phyloP scores from a whole-genome alignment of 2,888 invertebrate genomes.

The Acleris sparsana region DNA sequence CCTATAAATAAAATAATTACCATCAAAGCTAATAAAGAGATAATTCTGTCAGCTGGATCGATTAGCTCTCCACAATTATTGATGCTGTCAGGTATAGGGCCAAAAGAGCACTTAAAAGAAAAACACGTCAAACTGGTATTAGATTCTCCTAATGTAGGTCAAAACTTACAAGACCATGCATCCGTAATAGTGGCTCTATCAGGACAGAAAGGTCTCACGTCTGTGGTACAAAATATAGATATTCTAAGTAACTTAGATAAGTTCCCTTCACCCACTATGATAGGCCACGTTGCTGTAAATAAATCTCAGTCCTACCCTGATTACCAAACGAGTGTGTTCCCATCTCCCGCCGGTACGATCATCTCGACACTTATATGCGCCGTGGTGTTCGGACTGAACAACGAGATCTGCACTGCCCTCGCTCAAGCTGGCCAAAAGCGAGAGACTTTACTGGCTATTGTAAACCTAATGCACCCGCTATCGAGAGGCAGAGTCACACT shows the following conservation, averaged over 20 bases:
- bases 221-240: not conserved
- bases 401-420: no score
- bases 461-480: constrained; percentile 37
- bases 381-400: no score
- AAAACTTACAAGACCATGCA: constrained; percentile 34
- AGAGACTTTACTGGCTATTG: no score
- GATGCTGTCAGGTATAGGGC: constrained; percentile 36
- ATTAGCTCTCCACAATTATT: constrained; percentile 27
- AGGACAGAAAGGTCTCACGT: not conserved
- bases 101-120: constrained; percentile 23
- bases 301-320: no score
- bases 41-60: constrained; percentile 32
- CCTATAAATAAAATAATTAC: constrained; percentile 7
- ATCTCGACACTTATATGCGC: no score
- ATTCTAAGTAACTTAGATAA: not conserved
- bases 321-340: no score
- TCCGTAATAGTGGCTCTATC: constrained; percentile 6
- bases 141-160: constrained; percentile 30
- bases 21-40: constrained; percentile 25
- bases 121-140: constrained; percentile 21
- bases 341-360: no score
- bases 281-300: not conserved
- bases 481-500: constrained; percentile 56
- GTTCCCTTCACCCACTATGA: not conserved
- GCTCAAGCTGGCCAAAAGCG: no score